Percentiles rank a stretch among this genome's conserved stretches.
Evolutionary conservation across 1,140 invertebrate species (phyloP).

Genomic region (Phocides pigmalion): DNA sequence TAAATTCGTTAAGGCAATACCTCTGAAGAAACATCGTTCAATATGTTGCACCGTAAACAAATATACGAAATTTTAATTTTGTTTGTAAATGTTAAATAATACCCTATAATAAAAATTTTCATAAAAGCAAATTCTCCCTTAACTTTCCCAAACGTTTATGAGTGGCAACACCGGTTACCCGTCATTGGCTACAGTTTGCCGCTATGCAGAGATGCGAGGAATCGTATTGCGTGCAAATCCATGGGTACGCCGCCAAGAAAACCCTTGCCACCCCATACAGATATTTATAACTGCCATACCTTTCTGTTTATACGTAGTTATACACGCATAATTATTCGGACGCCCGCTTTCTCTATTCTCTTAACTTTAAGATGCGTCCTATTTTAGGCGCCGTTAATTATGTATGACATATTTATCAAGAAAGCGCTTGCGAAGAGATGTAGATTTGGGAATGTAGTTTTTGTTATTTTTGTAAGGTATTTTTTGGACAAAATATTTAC

Average conservation of each 20-base stretch:
- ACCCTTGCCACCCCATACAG: conserved; percentile 1
- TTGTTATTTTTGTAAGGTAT: too few relatives aligned
- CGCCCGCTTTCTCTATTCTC: too few relatives aligned
- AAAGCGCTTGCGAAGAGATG: background rate
- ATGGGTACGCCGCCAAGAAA: conserved; percentile 5
- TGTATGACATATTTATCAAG: conserved; percentile 6
- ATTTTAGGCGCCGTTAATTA: background rate
- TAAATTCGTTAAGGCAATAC: too few relatives aligned
- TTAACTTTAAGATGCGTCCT: background rate
- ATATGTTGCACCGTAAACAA: too few relatives aligned
- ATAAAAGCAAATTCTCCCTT: background rate
- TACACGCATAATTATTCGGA: too few relatives aligned
- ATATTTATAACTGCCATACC: background rate
- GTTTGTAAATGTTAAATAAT: too few relatives aligned
- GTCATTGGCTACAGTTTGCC: conserved; percentile 55
- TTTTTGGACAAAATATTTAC: too few relatives aligned
- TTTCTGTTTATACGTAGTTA: background rate
- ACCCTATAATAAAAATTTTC: too few relatives aligned
- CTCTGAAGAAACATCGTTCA: too few relatives aligned
- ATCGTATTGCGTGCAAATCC: conserved; percentile 31
- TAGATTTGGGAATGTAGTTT: background rate
- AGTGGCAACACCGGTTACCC: conserved; percentile 48
- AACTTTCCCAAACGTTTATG: conserved; percentile 10
- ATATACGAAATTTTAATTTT: too few relatives aligned
- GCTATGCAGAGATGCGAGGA: conserved; percentile 62